phyloP scores from a whole-genome alignment of 1,140 invertebrate genomes.

The Battus philenor region DNA sequence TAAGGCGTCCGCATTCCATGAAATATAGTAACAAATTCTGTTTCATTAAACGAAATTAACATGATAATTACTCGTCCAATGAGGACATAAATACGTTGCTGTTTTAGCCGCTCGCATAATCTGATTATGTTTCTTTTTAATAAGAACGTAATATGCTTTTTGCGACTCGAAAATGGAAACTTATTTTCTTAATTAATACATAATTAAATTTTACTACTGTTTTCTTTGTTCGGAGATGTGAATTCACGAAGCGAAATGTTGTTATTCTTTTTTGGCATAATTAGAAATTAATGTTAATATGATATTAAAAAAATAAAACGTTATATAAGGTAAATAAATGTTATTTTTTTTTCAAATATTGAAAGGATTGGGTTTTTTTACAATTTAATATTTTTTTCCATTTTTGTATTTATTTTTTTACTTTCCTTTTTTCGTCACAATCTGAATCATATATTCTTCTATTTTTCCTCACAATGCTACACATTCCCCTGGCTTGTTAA shows the following conservation, averaged over 20 bases:
- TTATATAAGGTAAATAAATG: no score
- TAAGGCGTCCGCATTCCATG: slow-evolving; percentile 15
- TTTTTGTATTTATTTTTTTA: no score
- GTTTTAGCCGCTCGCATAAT: slow-evolving; percentile 1
- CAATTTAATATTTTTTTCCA: no score
- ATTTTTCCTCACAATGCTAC: no score
- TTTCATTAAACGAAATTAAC: slow-evolving; percentile 38
- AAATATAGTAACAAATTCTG: slow-evolving; percentile 30
- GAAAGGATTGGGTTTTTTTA: no score
- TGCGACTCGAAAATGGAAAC: slow-evolving; percentile 4
- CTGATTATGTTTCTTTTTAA: slow-evolving; percentile 12
- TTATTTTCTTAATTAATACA: slow-evolving; percentile 8
- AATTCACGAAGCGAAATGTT: slow-evolving; percentile 8
- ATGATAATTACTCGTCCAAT: slow-evolving; percentile 33
- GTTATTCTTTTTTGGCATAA: no score
- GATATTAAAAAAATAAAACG: no score
- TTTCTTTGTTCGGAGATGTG: slow-evolving; percentile 2
- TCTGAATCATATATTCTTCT: no score
- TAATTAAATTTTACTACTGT: slow-evolving; percentile 3
- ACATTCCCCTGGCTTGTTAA: no score
- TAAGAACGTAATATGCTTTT: slow-evolving; percentile 10
- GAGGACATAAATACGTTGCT: slow-evolving; percentile 3
- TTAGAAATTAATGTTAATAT: no score
- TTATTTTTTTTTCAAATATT: no score
- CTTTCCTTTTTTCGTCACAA: no score